Conservation (phyloP, 2,888 invertebrate genomes). For the Atethmia centrago region DNA sequence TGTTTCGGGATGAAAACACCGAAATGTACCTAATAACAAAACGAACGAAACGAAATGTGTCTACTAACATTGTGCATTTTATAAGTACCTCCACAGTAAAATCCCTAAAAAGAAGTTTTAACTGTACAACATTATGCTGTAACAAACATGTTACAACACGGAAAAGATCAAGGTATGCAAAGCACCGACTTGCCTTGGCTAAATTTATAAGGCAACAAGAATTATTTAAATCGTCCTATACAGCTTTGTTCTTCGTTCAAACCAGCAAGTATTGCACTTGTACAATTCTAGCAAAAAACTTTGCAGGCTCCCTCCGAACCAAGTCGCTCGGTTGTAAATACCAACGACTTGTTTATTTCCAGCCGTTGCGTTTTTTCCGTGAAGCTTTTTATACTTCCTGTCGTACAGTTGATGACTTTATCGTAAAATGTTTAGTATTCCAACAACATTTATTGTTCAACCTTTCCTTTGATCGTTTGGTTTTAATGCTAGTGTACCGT, state of each 20-base stretch:
- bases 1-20: background rate
- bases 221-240: too few relatives aligned
- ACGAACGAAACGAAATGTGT: too few relatives aligned
- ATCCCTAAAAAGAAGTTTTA: background rate
- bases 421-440: slow-evolving; percentile 32
- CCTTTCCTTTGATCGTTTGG: slow-evolving; percentile 30
- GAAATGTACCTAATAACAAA: background rate
- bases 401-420: slow-evolving; percentile 24
- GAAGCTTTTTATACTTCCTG: slow-evolving; percentile 28
- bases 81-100: background rate
- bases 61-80: background rate
- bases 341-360: too few relatives aligned
- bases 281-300: too few relatives aligned
- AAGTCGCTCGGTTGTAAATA: too few relatives aligned
- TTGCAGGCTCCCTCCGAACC: too few relatives aligned
- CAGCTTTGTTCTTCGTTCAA: too few relatives aligned
- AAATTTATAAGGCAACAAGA: too few relatives aligned
- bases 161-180: too few relatives aligned
- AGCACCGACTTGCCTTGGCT: too few relatives aligned
- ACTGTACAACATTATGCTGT: background rate
- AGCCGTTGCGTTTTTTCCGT: too few relatives aligned
- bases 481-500: slow-evolving; percentile 3
- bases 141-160: slow-evolving; percentile 6
- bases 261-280: too few relatives aligned
- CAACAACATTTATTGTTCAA: slow-evolving; percentile 29